Base-by-base conservation (phyloP, 2,888 invertebrate species). In the Steromphala cineraria region DNA sequence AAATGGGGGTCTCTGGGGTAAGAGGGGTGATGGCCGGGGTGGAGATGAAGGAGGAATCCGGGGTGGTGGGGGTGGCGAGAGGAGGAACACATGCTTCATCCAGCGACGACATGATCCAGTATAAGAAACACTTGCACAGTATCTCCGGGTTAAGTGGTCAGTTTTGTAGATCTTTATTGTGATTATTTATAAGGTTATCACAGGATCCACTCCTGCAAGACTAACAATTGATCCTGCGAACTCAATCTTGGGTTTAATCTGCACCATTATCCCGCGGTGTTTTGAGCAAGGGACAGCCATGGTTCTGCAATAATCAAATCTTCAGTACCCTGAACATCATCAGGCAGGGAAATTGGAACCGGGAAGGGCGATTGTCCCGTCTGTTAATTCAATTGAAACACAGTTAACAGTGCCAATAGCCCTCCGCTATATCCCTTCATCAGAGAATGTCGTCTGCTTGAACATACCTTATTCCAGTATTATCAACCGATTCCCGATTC, bases 311-410 rank as follows among this genome's bases (percentile, higher is more conserved):
- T 53, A 76, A 76, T 76, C 76, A 53, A 76, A 76, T 76, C 55
- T 55, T 17, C 55, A n/a, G 31, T 19, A 53, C 53, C 53, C 76
- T 19, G 53, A 55, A 76, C 53, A 76, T 76, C 53, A 76, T 76
- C 76, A 76, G 40, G 55, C 28, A 31, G 55, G 76, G 76, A 55
- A 76, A 76, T 76, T 76, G 76, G 76, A 53, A 76, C n/a, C 76
- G 76, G 76, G 55, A 53, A 76, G 76, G 36, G n/a, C 53, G 53
- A 76, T 76, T 76, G 76, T 76, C 76, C 71, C 71, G 71, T 71
- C 71, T 71, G 71, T 71, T 71, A 71, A 71, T 71, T 71, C 71
- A 71, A 71, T 71, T 71, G 71, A 71, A 71, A 71, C 71, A 71
- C 71, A 71, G 71, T 36, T 71, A 71, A 71, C 71, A 40, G 28